Evolutionary conservation across 37 sponge, comb jelly and placozoan species (phyloP).

Genomic region (Ianthella basta): DNA sequence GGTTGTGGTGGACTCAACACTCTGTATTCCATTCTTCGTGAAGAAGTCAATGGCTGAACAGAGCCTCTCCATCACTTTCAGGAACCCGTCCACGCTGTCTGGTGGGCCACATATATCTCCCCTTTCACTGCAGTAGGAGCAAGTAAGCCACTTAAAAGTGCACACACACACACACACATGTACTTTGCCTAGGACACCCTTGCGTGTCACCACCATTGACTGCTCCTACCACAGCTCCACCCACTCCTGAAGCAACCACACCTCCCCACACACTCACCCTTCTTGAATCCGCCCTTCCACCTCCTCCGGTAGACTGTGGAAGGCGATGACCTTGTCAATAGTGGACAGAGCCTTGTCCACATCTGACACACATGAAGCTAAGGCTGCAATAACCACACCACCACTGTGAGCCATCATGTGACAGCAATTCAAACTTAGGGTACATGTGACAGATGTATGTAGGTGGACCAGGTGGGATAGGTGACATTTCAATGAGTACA

Average conservation of each 20-base stretch:
- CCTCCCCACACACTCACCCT: conserved; percentile 48
- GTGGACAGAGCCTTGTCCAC: conserved; percentile 67
- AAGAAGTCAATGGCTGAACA: conserved; percentile 69
- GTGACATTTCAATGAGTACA: background rate
- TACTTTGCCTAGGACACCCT: no score
- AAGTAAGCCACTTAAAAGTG: no score
- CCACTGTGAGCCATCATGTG: no score
- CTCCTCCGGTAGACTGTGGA: conserved; percentile 75
- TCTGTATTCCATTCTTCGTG: conserved; percentile 56
- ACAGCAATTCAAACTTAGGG: background rate
- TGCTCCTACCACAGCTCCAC: no score
- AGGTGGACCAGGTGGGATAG: background rate
- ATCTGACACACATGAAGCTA: conserved; percentile 45
- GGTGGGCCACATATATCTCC: background rate
- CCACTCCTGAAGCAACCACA: no score
- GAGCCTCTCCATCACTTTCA: conserved; percentile 57
- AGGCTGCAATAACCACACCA: background rate
- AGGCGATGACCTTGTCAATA: conserved; percentile 73
- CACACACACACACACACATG: no score
- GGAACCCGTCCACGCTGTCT: conserved; percentile 35
- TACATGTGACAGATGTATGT: background rate
- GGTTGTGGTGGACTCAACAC: conserved; percentile 59
- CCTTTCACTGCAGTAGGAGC: background rate
- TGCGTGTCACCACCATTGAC: no score
- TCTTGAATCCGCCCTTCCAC: conserved; percentile 76